Evolutionary conservation across 1,140 invertebrate genomes (phyloP).

Genomic region (Lycorma delicatula): DNA sequence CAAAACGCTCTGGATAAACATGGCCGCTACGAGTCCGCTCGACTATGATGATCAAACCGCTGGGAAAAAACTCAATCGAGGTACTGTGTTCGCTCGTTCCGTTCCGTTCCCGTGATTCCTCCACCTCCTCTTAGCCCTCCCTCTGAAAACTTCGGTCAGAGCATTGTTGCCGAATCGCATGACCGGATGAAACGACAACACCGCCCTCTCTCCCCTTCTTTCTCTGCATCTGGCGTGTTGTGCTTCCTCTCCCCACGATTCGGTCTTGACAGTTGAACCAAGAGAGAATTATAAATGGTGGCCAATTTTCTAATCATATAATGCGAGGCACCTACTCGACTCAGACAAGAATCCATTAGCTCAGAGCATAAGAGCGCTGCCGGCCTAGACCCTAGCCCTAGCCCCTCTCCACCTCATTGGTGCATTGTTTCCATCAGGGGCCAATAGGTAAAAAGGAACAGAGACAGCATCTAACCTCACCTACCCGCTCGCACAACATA

Average conservation of each 20-base stretch:
- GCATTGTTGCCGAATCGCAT: slow-evolving; percentile 6
- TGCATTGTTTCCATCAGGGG: no score
- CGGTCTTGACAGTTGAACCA: no score
- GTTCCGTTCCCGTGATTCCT: background rate
- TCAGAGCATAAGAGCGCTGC: background rate
- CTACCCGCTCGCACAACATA: no score
- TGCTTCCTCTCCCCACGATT: slow-evolving; percentile 1
- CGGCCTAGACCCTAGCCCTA: no score
- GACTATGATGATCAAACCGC: background rate
- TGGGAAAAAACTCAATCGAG: slow-evolving; percentile 13
- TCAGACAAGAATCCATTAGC: slow-evolving; percentile 23
- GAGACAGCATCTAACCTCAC: no score
- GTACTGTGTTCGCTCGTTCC: background rate
- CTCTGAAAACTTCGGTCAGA: no score
- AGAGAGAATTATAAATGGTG: slow-evolving; percentile 28
- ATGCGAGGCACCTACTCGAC: slow-evolving; percentile 12
- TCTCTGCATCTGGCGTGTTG: background rate
- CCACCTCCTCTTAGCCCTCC: background rate
- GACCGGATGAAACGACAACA: slow-evolving; percentile 11
- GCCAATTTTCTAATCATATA: slow-evolving; percentile 28
- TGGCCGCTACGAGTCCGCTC: slow-evolving; percentile 5
- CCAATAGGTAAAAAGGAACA: no score
- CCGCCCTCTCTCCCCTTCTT: slow-evolving; percentile 13
- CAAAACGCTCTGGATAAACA: slow-evolving; percentile 11
- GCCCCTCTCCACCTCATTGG: no score